These are phyloP conservation scores for Pseudomyrmex gracilis DNA, from an alignment of 1,140 invertebrate species.

Conservation along the genomic window DNA sequence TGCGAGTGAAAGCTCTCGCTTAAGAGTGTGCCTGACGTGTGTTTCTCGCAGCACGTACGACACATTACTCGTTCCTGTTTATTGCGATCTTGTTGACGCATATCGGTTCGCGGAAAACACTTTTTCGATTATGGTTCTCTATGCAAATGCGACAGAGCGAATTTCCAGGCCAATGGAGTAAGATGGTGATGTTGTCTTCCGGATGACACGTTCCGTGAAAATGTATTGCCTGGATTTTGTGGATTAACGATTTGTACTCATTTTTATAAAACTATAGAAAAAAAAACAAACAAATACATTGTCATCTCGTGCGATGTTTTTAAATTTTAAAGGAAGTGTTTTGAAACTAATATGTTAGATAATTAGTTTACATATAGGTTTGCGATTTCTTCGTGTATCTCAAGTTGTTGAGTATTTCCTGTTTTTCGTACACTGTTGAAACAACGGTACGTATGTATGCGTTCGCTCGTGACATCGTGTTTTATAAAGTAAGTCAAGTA, in stretches of 20 bases:
- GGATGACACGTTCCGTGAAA: not conserved
- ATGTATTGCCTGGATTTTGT: not conserved
- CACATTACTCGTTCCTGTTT: conserved; percentile 2
- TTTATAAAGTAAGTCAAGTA: not conserved
- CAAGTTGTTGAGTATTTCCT: not conserved
- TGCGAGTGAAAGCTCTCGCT: conserved; percentile 54
- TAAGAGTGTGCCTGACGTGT: not conserved
- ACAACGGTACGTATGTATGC: not conserved
- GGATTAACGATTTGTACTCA: not conserved
- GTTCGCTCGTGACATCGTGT: not conserved
- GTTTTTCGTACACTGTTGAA: not conserved
- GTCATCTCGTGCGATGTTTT: not conserved
- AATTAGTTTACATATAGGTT: not conserved
- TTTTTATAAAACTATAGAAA: too few relatives aligned
- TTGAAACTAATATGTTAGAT: not conserved
- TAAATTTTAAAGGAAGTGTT: too few relatives aligned
- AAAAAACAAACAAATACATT: not conserved
- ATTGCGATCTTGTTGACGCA: not conserved
- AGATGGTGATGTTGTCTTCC: not conserved
- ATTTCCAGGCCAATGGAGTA: conserved; percentile 47
- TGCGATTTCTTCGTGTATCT: too few relatives aligned
- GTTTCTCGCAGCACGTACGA: not conserved
- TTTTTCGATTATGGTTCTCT: not conserved
- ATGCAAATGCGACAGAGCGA: conserved; percentile 13
- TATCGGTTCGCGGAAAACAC: not conserved